Conservation (phyloP, 2,797 vertebrate genomes). For the Furcifer pardalis region DNA sequence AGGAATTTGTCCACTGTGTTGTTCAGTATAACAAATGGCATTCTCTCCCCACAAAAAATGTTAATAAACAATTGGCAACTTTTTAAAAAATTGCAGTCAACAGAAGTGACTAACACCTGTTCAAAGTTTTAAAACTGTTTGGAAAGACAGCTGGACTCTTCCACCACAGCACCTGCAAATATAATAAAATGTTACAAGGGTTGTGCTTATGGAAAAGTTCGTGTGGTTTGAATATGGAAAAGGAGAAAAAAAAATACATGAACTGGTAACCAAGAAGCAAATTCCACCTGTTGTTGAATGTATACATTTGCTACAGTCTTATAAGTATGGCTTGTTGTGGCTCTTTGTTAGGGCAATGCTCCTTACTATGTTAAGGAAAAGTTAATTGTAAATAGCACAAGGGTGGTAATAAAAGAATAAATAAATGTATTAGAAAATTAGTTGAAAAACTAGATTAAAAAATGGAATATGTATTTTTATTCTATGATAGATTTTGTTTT, state of each 20-base stretch:
- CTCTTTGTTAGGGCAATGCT: too few species aligned
- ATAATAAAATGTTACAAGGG: conserved; percentile 37
- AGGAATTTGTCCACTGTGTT: background rate
- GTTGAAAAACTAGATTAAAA: too few species aligned
- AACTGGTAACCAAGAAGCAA: background rate
- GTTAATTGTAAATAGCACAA: too few species aligned
- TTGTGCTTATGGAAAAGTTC: conserved; percentile 40
- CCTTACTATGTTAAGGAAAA: too few species aligned
- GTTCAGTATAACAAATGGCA: background rate
- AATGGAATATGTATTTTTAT: too few species aligned
- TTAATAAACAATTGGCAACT: conserved; percentile 23
- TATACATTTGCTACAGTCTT: background rate
- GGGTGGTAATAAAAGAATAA: too few species aligned
- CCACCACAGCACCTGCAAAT: conserved; percentile 40
- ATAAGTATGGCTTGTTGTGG: background rate
- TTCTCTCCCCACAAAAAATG: background rate
- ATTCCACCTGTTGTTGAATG: background rate
- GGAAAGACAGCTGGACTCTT: conserved; percentile 39
- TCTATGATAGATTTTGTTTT: too few species aligned
- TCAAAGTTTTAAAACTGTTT: conserved; percentile 53
- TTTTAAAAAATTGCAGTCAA: background rate
- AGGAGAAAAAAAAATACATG: background rate
- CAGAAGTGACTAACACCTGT: conserved; percentile 49
- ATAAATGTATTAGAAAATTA: too few species aligned
- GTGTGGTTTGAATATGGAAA: conserved; percentile 4